These are phyloP conservation scores for Poecilia velifera DNA, from an alignment of 2,797 vertebrate genomes.

Conservation along the genomic window DNA sequence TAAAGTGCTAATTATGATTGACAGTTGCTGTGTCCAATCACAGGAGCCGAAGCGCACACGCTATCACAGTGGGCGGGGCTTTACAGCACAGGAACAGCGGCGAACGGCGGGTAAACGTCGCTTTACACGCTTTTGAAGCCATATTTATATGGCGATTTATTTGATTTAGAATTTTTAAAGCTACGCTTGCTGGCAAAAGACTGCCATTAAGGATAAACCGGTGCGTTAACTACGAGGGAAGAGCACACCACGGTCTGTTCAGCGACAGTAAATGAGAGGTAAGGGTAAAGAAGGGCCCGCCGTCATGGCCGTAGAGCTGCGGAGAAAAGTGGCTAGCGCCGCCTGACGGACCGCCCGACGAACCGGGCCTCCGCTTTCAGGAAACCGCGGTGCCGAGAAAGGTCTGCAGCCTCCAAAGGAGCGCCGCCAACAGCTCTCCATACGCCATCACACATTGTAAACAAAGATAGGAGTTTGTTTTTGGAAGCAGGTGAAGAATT, in stretches of 20 bases:
- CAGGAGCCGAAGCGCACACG: constrained; percentile 17
- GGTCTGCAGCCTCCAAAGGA: constrained; percentile 72
- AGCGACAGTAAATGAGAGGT: constrained; percentile 77
- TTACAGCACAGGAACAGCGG: constrained; percentile 70
- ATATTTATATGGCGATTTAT: constrained; percentile 20
- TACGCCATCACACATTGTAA: constrained; percentile 73
- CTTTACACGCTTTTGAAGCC: constrained; percentile 64
- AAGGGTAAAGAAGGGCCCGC: constrained; percentile 82
- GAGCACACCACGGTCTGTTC: constrained; percentile 59
- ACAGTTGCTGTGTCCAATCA: constrained; percentile 68
- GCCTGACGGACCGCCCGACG: constrained; percentile 85
- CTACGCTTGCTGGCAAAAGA: not conserved
- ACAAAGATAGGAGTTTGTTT: constrained; percentile 34
- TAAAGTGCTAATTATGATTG: constrained; percentile 39
- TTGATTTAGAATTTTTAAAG: not conserved
- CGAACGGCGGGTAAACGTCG: constrained; percentile 73
- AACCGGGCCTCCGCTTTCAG: constrained; percentile 72
- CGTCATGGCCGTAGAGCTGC: constrained; percentile 72
- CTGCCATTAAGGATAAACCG: not conserved
- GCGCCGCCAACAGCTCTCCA: constrained; percentile 86
- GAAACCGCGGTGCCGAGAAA: constrained; percentile 80
- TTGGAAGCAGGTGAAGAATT: not conserved
- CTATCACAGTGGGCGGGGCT: constrained; percentile 73
- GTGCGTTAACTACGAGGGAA: constrained; percentile 21
- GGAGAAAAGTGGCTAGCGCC: constrained; percentile 87